These are phyloP conservation scores for Diacarnus erythraeanus DNA, from an alignment of 37 sponge, comb jelly and placozoan species.

Conservation along the genomic window DNA sequence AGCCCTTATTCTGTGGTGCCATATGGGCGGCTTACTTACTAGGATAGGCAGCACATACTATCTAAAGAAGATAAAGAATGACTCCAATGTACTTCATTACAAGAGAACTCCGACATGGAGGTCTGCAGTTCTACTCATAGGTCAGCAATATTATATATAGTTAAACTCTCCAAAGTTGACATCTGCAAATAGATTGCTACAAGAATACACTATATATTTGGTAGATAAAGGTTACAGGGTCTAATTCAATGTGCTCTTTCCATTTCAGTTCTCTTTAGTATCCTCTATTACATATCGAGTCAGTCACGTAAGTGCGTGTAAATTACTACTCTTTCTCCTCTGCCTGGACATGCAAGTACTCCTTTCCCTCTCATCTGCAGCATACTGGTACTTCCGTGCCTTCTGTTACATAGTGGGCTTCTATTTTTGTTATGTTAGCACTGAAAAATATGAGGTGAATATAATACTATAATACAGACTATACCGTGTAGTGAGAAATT, in stretches of 20 bases:
- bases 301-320: conserved; percentile 43
- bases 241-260: no score
- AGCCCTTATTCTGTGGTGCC: background rate
- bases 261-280: conserved; percentile 22
- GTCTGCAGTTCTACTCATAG: conserved; percentile 37
- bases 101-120: conserved; percentile 64
- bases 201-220: no score
- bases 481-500: no score
- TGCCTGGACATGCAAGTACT: background rate
- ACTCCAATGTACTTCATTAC: conserved; percentile 51
- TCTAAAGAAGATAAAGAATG: conserved; percentile 22
- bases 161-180: background rate
- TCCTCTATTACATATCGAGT: conserved; percentile 31
- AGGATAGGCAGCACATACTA: conserved; percentile 35
- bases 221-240: no score
- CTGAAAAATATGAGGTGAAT: conserved; percentile 72
- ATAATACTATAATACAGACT: no score
- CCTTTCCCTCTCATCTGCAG: conserved; percentile 11
- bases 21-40: conserved; percentile 24
- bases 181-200: no score
- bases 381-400: conserved; percentile 9
- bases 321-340: background rate
- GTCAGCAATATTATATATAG: conserved; percentile 12
- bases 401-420: conserved; percentile 47
- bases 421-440: conserved; percentile 60